Evolutionary conservation across 2,113 vertebrate species (phyloP).

Genomic region (Ammodramus savannarum): DNA sequence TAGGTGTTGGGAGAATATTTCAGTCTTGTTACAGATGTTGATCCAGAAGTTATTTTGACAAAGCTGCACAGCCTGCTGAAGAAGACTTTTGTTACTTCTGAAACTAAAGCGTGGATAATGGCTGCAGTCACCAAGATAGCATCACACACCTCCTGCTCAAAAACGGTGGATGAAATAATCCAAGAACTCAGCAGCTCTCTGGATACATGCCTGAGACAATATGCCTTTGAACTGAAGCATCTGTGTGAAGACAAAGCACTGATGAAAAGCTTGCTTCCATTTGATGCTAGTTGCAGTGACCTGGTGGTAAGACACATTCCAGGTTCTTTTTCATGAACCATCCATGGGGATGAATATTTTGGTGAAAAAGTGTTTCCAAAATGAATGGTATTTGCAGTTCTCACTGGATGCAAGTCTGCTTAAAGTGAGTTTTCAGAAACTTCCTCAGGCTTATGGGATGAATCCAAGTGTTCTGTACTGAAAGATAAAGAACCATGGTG

Average conservation of each 20-base stretch:
- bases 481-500: not conserved
- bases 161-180: constrained; percentile 70
- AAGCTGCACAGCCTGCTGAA: constrained; percentile 79
- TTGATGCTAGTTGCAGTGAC: constrained; percentile 70
- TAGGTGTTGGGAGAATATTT: constrained; percentile 93
- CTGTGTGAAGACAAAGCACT: constrained; percentile 79
- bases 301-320: constrained; percentile 64
- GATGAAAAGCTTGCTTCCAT: constrained; percentile 75
- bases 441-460: not conserved
- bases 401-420: not conserved
- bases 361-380: not conserved
- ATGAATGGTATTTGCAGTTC: not conserved
- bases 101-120: constrained; percentile 90
- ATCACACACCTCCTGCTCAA: constrained; percentile 45
- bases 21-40: constrained; percentile 74
- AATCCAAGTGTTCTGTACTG: not conserved
- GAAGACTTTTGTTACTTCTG: constrained; percentile 76
- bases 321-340: not conserved
- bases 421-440: not conserved
- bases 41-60: constrained; percentile 73
- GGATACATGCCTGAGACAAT: constrained; percentile 88
- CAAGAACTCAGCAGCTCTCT: constrained; percentile 78
- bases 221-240: constrained; percentile 84
- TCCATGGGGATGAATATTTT: not conserved
- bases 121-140: constrained; percentile 86